Evolutionary conservation across 2,113 vertebrate genomes (phyloP), one percentile per base, ranked within the genome.

Genomic region (Cettia cetti): DNA sequence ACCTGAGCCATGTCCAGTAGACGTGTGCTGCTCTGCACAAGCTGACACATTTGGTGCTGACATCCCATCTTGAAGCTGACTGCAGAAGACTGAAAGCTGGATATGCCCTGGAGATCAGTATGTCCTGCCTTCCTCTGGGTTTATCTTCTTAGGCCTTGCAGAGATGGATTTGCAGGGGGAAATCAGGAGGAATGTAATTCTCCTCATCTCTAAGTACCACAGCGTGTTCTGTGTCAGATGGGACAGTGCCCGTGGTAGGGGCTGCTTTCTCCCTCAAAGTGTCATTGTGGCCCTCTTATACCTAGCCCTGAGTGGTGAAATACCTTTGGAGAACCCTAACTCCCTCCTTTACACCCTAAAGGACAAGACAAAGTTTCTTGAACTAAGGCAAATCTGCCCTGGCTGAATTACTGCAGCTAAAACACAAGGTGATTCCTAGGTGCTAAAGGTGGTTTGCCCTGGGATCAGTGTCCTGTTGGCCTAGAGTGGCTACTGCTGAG

Each of bases 141-240:
- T 95, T 90, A 96, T 94, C 90, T 90, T 90, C 94, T 96, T 95
- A 97, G 79, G 33, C 44, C 54, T 80, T 9, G 3, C 31, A 88
- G 82, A 88, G 75, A 37, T 86, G 82, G 87, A 95, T 93, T 91
- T 93, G 54, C 0, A 0, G 30, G 63, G 54, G 59, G 35, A 91
- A 90, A 47, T 74, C 33, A 40, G 71, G 61, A 84, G 86, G 82
- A 80, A 15, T 28, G 16, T 92, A 92, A 94, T 94, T 91, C 90
- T 91, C 33, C 37, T 91, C 60, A n/a, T 93, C 82, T 63, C 0
- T 83, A 59, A 89, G 35, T 56, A 66, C 59, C 23, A 30, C 8
- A 39, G 59, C 2, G 1, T 65, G 17, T 66, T 93, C 80, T 37
- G 39, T 66, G 30, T 21, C 52, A 11, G 82, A 31, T 65, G 63